These are phyloP conservation scores for Cyprinodon variegatus DNA, from an alignment of 2,113 vertebrate genomes.

Conservation along the genomic window DNA sequence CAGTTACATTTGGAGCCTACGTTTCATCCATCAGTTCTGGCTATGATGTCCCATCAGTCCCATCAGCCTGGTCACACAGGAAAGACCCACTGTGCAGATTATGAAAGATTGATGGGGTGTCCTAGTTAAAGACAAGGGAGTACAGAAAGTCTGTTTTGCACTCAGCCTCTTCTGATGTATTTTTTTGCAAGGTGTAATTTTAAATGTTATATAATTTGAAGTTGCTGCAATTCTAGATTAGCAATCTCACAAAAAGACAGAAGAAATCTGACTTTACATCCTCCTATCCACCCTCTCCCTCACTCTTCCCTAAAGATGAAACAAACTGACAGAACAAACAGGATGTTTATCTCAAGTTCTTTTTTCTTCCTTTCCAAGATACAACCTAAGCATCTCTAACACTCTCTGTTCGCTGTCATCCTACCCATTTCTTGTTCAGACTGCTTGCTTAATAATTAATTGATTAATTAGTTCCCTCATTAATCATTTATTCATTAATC, in stretches of 20 bases:
- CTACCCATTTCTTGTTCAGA: slow-evolving; percentile 72
- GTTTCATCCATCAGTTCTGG: slow-evolving; percentile 77
- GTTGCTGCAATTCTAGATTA: slow-evolving; percentile 38
- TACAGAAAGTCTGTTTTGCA: slow-evolving; percentile 39
- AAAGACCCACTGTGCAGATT: slow-evolving; percentile 67
- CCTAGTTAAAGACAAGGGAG: slow-evolving; percentile 71
- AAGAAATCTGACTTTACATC: slow-evolving; percentile 42
- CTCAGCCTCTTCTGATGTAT: slow-evolving; percentile 19
- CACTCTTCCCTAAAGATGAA: slow-evolving; percentile 53
- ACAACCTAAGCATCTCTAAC: slow-evolving; percentile 61
- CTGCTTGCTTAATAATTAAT: slow-evolving; percentile 84
- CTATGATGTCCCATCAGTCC: slow-evolving; percentile 76
- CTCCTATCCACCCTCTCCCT: slow-evolving; percentile 34
- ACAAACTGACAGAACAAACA: slow-evolving; percentile 70
- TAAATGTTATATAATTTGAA: slow-evolving; percentile 19
- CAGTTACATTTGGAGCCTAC: slow-evolving; percentile 69
- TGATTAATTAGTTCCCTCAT: slow-evolving; percentile 84
- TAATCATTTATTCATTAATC: slow-evolving; percentile 86
- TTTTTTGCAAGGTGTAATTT: neutral
- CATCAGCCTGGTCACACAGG: slow-evolving; percentile 76
- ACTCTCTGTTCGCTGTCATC: slow-evolving; percentile 63
- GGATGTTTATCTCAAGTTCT: slow-evolving; percentile 54
- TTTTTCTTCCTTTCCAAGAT: slow-evolving; percentile 30
- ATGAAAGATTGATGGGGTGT: slow-evolving; percentile 80
- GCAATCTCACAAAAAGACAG: slow-evolving; percentile 14